Conservation (phyloP, 1,140 invertebrate genomes). For the Anoplophora glabripennis region DNA sequence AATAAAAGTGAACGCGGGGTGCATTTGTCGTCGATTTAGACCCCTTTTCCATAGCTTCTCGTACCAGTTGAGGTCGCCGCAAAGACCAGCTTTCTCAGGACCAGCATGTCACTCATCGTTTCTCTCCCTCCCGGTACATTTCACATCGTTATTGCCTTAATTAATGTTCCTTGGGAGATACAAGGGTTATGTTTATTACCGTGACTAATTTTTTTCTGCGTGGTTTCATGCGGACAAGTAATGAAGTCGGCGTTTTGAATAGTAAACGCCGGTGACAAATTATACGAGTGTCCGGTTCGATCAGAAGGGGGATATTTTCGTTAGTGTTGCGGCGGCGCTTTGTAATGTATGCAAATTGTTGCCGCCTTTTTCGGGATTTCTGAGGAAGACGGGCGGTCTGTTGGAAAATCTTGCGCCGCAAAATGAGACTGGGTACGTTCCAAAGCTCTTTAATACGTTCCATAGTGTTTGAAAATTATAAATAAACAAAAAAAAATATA, state of each 20-base stretch:
- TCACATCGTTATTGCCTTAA: constrained; percentile 13
- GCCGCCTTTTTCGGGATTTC: too few relatives aligned
- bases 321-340: neutral
- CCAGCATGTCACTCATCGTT: constrained; percentile 1
- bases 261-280: constrained; percentile 14
- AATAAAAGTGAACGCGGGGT: too few relatives aligned
- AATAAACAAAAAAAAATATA: too few relatives aligned
- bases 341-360: too few relatives aligned
- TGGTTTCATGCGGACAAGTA: constrained; percentile 15
- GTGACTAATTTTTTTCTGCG: constrained; percentile 23
- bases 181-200: constrained; percentile 18
- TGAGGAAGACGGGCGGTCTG: too few relatives aligned
- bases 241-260: neutral
- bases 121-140: constrained; percentile 3
- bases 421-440: too few relatives aligned
- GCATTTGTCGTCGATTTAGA: neutral
- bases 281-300: constrained; percentile 1
- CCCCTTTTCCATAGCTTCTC: neutral
- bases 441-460: too few relatives aligned
- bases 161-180: constrained; percentile 13
- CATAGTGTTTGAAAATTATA: too few relatives aligned
- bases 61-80: neutral
- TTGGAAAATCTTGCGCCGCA: too few relatives aligned
- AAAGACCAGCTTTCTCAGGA: constrained; percentile 6
- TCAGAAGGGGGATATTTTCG: constrained; percentile 1